phyloP scores from a whole-genome alignment of 2,797 vertebrate species.

The Emydoidea blandingii region DNA sequence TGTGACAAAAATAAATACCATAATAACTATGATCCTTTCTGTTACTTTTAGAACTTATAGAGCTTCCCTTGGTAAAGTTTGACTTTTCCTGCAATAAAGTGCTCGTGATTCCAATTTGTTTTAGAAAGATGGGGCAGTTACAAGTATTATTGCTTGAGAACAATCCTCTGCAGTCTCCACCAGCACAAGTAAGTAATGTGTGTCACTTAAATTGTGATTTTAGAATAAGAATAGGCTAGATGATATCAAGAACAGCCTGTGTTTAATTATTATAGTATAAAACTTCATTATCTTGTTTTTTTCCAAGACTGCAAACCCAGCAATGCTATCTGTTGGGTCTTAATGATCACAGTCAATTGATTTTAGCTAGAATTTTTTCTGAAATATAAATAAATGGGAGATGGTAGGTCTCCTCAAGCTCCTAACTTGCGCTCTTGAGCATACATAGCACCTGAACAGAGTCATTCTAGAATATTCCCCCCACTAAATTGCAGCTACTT shows the following conservation, averaged over 20 bases:
- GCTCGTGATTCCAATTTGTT: slow-evolving; percentile 93
- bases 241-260: background rate
- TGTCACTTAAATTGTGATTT: background rate
- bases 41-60: slow-evolving; percentile 88
- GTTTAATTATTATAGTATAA: background rate
- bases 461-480: background rate
- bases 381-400: background rate
- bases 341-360: background rate
- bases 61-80: slow-evolving; percentile 95
- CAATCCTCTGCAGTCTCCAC: slow-evolving; percentile 95
- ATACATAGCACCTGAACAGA: background rate
- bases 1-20: background rate
- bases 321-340: background rate
- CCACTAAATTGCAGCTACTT: background rate
- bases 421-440: background rate
- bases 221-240: background rate
- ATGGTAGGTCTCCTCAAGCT: fast-evolving
- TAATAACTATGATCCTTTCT: slow-evolving; percentile 41
- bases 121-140: slow-evolving; percentile 93
- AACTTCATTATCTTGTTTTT: background rate
- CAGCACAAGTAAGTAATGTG: slow-evolving; percentile 90
- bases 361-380: background rate
- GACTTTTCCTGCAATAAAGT: slow-evolving; percentile 98
- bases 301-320: background rate
- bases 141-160: slow-evolving; percentile 93